Conservation (phyloP, 2,113 vertebrate genomes). For the Bufo gargarizans region DNA sequence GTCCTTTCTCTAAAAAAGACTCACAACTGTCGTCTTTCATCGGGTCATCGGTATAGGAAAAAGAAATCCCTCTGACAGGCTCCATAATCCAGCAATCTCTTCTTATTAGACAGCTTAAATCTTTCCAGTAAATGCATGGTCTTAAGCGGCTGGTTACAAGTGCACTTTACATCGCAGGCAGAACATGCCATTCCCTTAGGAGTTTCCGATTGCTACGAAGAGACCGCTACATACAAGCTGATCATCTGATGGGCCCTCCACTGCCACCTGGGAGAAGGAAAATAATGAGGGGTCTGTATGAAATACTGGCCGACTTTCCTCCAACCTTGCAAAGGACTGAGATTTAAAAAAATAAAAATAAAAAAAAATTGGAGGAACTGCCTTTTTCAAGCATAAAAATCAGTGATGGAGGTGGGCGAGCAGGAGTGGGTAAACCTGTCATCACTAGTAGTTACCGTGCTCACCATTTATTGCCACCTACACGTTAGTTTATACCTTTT, state of each 20-base stretch:
- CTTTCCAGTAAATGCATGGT: constrained; percentile 40
- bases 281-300: constrained; percentile 48
- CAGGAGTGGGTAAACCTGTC: not conserved
- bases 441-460: not conserved
- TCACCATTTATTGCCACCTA: not conserved
- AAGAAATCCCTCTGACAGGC: constrained; percentile 21
- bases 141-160: constrained; percentile 35
- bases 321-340: not conserved
- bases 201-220: not conserved
- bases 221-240: not conserved
- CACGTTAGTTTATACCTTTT: not conserved
- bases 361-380: not conserved
- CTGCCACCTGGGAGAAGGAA: constrained; percentile 10
- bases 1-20: not conserved
- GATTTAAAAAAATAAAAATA: not conserved
- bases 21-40: not conserved
- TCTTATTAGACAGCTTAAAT: constrained; percentile 50
- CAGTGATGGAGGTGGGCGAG: not conserved
- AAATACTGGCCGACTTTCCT: not conserved
- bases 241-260: not conserved
- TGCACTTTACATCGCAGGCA: constrained; percentile 37
- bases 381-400: not conserved
- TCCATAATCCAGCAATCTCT: not conserved
- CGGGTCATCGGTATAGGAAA: constrained; percentile 1
- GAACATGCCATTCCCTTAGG: constrained; percentile 22